Evolutionary conservation across 1,140 invertebrate genomes (phyloP).

Genomic region (Phymastichus coffea): DNA sequence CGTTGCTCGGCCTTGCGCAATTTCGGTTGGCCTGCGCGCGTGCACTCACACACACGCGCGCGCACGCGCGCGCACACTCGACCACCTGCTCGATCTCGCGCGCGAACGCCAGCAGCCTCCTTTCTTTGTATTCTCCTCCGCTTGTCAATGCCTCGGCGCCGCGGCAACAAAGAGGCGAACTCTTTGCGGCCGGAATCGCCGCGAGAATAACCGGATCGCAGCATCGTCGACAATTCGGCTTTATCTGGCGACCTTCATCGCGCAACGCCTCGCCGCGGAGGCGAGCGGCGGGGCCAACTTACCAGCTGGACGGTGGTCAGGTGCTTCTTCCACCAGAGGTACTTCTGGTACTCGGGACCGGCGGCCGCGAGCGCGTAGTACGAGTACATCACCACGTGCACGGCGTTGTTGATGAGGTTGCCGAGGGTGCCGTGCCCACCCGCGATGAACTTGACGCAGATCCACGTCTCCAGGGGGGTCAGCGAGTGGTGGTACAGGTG

Average conservation of each 20-base stretch:
- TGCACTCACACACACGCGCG: background rate
- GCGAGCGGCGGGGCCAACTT: constrained; percentile 59
- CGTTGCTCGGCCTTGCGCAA: background rate
- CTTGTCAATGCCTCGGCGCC: no score
- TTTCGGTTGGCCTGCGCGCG: background rate
- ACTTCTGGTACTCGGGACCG: constrained; percentile 88
- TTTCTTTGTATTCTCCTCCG: no score
- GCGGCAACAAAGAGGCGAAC: no score
- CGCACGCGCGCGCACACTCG: no score
- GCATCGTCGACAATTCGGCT: background rate
- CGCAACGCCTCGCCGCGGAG: no score
- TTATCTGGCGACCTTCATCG: background rate
- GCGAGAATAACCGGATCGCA: background rate
- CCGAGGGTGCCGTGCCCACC: constrained; percentile 92
- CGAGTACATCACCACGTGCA: constrained; percentile 92
- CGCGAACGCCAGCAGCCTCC: no score
- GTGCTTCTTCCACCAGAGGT: constrained; percentile 95
- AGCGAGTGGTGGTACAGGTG: constrained; percentile 95
- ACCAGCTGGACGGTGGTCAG: constrained; percentile 89
- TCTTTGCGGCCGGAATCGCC: no score
- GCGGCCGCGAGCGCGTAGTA: constrained; percentile 91
- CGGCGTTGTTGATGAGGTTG: constrained; percentile 88
- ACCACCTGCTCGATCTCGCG: no score
- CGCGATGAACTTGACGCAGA: constrained; percentile 91
- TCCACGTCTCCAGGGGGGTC: constrained; percentile 93